These are phyloP conservation scores for Drosophila willistoni DNA, from an alignment of 1,140 invertebrate species.

Conservation along the genomic window DNA sequence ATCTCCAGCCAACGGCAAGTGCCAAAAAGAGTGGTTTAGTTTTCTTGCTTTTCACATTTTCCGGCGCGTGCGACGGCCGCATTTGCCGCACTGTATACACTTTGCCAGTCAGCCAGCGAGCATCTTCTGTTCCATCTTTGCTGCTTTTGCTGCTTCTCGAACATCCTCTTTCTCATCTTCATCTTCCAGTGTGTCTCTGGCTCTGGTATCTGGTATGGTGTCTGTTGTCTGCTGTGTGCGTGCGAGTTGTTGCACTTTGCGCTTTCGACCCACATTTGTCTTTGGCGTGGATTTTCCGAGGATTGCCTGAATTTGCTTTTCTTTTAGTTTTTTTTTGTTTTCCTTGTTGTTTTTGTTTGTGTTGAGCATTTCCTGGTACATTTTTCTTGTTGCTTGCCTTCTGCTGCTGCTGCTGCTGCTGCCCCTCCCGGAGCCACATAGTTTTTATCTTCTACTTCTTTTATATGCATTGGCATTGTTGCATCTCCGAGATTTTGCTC, in stretches of 20 bases:
- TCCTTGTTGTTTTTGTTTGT: conserved; percentile 25
- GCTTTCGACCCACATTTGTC: conserved; percentile 78
- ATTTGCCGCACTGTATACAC: conserved; percentile 34
- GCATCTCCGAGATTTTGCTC: conserved; percentile 4
- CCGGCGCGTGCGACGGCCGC: conserved; percentile 40
- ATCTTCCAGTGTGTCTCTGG: background rate
- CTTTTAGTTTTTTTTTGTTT: conserved; percentile 7
- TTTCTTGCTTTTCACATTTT: conserved; percentile 61
- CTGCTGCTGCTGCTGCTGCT: background rate
- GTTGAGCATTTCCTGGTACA: conserved; percentile 62
- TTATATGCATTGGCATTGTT: conserved; percentile 56
- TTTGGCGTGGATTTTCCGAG: conserved; percentile 53
- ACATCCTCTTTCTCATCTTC: background rate
- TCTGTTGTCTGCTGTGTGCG: conserved; percentile 37
- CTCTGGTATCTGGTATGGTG: conserved; percentile 10
- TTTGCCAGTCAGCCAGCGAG: conserved; percentile 2
- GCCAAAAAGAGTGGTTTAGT: conserved; percentile 66
- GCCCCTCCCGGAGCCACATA: background rate
- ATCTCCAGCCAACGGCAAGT: conserved; percentile 49
- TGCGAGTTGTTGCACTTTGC: conserved; percentile 73
- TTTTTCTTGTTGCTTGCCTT: conserved; percentile 45
- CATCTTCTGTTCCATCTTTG: background rate
- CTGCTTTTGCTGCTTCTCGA: background rate
- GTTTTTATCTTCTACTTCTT: conserved; percentile 56
- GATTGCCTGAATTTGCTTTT: conserved; percentile 25